Evolutionary conservation across 2,888 invertebrate species (phyloP).

Genomic region (Philereme transversata): DNA sequence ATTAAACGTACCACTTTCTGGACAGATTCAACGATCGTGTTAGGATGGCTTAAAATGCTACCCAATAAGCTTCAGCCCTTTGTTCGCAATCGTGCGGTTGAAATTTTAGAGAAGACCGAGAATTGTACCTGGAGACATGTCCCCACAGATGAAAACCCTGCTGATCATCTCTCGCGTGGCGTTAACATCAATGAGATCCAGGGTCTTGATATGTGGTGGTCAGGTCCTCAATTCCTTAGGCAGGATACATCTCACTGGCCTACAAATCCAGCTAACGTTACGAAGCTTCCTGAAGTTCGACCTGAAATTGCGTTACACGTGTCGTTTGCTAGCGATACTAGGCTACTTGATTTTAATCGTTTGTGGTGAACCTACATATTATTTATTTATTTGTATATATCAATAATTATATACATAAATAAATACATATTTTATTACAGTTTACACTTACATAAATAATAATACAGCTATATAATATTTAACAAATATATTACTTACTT

Average conservation of each 20-base stretch:
- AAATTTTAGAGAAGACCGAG: slow-evolving; percentile 40
- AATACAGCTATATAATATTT: no score
- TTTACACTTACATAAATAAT: no score
- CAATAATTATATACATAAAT: no score
- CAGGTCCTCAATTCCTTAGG: slow-evolving; percentile 5
- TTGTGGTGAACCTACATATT: no score
- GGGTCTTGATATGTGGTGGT: slow-evolving; percentile 10
- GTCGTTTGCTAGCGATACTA: background rate
- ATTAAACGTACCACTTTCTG: slow-evolving; percentile 34
- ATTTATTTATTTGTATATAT: no score
- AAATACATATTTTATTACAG: no score
- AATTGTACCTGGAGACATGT: slow-evolving; percentile 38
- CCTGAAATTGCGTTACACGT: slow-evolving; percentile 1
- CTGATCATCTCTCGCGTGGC: slow-evolving; percentile 16
- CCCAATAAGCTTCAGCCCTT: slow-evolving; percentile 41
- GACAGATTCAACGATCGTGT: slow-evolving; percentile 45
- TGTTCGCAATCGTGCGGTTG: slow-evolving; percentile 42
- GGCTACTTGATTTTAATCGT: background rate
- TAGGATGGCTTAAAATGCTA: slow-evolving; percentile 42
- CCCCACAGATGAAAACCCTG: slow-evolving; percentile 20
- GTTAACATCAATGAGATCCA: slow-evolving; percentile 6
- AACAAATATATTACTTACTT: no score
- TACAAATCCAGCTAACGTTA: background rate
- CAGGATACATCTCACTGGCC: slow-evolving; percentile 16
- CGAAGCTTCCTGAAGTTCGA: slow-evolving; percentile 4